Evolutionary conservation across 1,140 invertebrate species (phyloP).

Genomic region (Bursaphelenchus mucronatus): DNA sequence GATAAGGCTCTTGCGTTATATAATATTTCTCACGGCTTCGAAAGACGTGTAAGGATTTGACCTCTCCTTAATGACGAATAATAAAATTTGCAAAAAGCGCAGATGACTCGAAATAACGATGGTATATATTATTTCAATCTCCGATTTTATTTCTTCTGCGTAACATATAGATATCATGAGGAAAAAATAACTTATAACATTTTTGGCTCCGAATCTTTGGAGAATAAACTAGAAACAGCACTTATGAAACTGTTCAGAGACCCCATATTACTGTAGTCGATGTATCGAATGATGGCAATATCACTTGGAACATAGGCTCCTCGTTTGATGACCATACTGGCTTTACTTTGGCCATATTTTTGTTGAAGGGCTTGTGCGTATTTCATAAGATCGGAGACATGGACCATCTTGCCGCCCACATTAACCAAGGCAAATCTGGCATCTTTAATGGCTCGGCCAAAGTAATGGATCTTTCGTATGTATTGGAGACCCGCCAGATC

Average conservation of each 20-base stretch:
- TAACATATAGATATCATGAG: too few relatives aligned
- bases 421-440: slow-evolving; percentile 59
- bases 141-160: too few relatives aligned
- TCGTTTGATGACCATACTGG: slow-evolving; percentile 25
- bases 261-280: slow-evolving; percentile 45
- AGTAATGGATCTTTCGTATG: slow-evolving; percentile 60
- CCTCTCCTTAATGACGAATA: too few relatives aligned
- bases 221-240: slow-evolving; percentile 41
- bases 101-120: too few relatives aligned
- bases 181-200: slow-evolving; percentile 11
- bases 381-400: slow-evolving; percentile 57
- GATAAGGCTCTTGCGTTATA: too few relatives aligned
- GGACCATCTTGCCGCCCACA: slow-evolving; percentile 60
- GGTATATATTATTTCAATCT: too few relatives aligned
- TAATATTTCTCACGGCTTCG: too few relatives aligned
- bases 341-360: slow-evolving; percentile 59
- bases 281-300: slow-evolving; percentile 50
- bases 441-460: slow-evolving; percentile 57
- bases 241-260: slow-evolving; percentile 42
- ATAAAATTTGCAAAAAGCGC: too few relatives aligned
- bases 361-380: slow-evolving; percentile 51
- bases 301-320: slow-evolving; percentile 56
- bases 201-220: slow-evolving; percentile 34
- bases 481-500: slow-evolving; percentile 61
- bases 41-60: too few relatives aligned